Evolutionary conservation across 1,140 invertebrate genomes (phyloP).

Genomic region (Bombyx mori): ASM3026992v2 NC_085110.1:9314501-9315000

Average conservation of each 20-base stretch:
- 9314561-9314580: constrained; percentile 71
- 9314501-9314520: constrained; percentile 65
- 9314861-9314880: no score
- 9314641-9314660: constrained; percentile 50
- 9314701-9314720: background rate
- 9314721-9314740: no score
- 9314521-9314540: constrained; percentile 62
- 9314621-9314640: constrained; percentile 71
- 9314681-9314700: constrained; percentile 2
- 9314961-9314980: constrained; percentile 46
- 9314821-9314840: no score
- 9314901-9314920: background rate
- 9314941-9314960: constrained; percentile 34
- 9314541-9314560: constrained; percentile 70
- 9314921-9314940: constrained; percentile 10
- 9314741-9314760: no score
- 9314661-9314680: constrained; percentile 68
- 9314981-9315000: constrained; percentile 45
- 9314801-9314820: no score
- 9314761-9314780: no score
- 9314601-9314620: constrained; percentile 77
- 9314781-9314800: no score
- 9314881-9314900: background rate
- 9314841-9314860: no score
- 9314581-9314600: constrained; percentile 76